Conservation (phyloP, 1,140 invertebrate species). For the Euwallacea similis region DNA sequence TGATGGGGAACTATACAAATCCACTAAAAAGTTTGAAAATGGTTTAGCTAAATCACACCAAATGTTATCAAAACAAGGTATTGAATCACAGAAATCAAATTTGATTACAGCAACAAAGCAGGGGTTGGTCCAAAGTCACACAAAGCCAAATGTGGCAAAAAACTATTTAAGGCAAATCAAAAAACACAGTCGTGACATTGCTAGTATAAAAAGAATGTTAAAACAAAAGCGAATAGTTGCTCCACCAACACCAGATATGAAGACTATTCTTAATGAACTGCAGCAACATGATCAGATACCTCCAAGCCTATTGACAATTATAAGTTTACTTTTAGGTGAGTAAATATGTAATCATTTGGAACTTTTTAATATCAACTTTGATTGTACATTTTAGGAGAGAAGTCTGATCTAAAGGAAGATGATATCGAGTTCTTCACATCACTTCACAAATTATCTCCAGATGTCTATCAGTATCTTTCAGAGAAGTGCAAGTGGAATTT, state of each 20-base stretch:
- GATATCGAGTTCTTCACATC: slow-evolving; percentile 48
- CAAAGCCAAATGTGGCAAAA: slow-evolving; percentile 24
- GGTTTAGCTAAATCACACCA: background rate
- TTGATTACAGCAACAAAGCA: background rate
- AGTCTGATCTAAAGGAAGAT: slow-evolving; percentile 42
- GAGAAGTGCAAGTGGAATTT: slow-evolving; percentile 50
- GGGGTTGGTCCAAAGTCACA: background rate
- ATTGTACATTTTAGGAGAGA: slow-evolving; percentile 36
- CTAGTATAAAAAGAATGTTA: slow-evolving; percentile 46
- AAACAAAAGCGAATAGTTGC: slow-evolving; percentile 35
- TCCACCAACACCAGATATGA: slow-evolving; percentile 35
- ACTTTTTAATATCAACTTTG: background rate
- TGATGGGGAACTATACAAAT: background rate
- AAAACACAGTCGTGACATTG: slow-evolving; percentile 48
- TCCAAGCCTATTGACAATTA: slow-evolving; percentile 24
- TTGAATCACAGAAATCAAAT: background rate
- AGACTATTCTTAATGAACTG: slow-evolving; percentile 22
- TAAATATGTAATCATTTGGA: slow-evolving; percentile 7
- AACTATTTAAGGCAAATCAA: slow-evolving; percentile 47
- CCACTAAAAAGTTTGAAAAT: background rate
- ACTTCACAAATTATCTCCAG: slow-evolving; percentile 46
- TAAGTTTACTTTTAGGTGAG: slow-evolving; percentile 28
- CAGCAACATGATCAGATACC: slow-evolving; percentile 14
- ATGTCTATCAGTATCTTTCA: slow-evolving; percentile 46
- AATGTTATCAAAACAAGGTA: background rate